These are phyloP conservation scores for Oscheius sp. DNA, from an alignment of 2,888 invertebrate genomes.

Conservation along the genomic window DNA sequence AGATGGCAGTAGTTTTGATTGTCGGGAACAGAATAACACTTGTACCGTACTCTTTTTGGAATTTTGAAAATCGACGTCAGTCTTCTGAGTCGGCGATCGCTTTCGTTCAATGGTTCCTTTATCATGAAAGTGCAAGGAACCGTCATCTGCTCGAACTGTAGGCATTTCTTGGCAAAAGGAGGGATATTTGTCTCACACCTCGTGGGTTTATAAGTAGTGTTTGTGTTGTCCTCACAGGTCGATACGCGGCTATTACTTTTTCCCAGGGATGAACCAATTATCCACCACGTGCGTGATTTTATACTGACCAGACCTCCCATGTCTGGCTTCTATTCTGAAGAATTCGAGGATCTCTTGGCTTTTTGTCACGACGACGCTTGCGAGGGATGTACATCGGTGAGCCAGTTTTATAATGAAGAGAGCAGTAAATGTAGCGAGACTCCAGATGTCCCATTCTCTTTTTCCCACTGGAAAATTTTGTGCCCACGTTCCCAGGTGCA, in stretches of 20 bases:
- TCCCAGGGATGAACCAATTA: conserved; percentile 27
- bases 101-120: too few species aligned
- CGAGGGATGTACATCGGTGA: neutral
- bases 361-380: conserved; percentile 13
- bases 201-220: neutral
- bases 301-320: neutral
- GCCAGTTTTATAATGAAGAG: too few species aligned
- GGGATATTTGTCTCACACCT: too few species aligned
- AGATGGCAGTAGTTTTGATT: too few species aligned
- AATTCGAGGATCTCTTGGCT: conserved; percentile 1
- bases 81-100: too few species aligned
- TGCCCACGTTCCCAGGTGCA: too few species aligned
- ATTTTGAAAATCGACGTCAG: too few species aligned
- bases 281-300: conserved; percentile 23
- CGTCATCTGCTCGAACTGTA: too few species aligned
- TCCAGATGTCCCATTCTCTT: neutral
- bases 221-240: neutral
- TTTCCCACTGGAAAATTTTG: neutral
- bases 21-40: too few species aligned
- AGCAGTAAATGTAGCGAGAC: neutral
- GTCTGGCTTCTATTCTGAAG: conserved; percentile 7
- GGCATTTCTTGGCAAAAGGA: too few species aligned
- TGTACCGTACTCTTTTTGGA: too few species aligned
- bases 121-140: neutral
- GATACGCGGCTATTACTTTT: conserved; percentile 26